Conservation (phyloP, 2,113 vertebrate species). For the Nicator chloris region DNA sequence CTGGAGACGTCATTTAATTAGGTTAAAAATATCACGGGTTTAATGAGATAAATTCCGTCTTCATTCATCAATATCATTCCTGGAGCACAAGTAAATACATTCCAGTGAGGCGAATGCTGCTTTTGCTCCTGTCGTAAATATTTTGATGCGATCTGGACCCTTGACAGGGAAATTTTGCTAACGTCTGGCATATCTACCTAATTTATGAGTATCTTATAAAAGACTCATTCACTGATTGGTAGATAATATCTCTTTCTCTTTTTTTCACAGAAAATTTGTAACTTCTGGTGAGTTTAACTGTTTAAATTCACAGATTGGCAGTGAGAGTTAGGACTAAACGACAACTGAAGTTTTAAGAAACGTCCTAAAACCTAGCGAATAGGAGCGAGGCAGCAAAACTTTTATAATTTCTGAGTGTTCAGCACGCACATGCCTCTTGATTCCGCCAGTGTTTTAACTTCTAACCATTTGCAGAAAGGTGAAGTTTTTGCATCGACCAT, state of each 20-base stretch:
- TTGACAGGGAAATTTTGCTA: neutral
- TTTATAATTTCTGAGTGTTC: conserved; percentile 28
- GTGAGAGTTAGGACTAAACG: neutral
- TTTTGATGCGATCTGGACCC: conserved; percentile 4
- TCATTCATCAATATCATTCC: conserved; percentile 5
- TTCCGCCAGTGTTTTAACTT: conserved; percentile 47
- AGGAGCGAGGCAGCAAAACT: conserved; percentile 41
- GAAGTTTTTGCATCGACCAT: conserved; percentile 99
- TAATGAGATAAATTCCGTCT: conserved; percentile 5
- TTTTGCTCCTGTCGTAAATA: conserved; percentile 28
- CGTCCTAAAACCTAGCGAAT: conserved; percentile 31
- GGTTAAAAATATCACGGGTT: neutral
- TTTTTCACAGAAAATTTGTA: neutral
- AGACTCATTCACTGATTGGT: neutral
- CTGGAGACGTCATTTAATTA: neutral
- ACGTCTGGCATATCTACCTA: neutral
- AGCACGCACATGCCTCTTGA: conserved; percentile 41
- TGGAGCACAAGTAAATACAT: neutral
- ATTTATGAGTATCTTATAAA: neutral
- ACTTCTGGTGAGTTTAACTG: neutral
- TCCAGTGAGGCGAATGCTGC: neutral
- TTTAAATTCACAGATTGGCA: conserved; percentile 28
- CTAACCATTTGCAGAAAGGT: conserved; percentile 72
- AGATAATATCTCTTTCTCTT: neutral
- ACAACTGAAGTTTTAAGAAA: conserved; percentile 4